phyloP scores from a whole-genome alignment of 2,113 vertebrate genomes.

The Lonchura striata region DNA sequence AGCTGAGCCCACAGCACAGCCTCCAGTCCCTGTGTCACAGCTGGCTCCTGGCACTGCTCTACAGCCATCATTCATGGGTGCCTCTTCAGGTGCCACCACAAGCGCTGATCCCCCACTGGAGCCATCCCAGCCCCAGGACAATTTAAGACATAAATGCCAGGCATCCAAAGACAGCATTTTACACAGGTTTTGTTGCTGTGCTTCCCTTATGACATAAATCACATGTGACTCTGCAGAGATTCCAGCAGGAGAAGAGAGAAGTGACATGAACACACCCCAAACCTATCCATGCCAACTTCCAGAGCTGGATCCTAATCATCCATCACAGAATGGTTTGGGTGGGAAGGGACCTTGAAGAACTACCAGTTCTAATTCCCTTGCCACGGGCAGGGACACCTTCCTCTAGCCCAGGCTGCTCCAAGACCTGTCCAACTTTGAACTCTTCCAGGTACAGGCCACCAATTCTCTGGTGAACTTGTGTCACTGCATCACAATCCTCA shows the following conservation, averaged over 20 bases:
- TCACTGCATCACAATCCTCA: neutral
- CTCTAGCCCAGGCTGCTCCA: fast-evolving
- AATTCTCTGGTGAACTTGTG: neutral
- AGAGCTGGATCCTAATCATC: neutral
- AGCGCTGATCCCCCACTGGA: fast-evolving
- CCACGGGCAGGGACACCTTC: neutral
- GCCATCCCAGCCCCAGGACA: neutral
- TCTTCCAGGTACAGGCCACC: fast-evolving
- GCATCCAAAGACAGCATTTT: neutral
- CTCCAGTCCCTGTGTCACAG: neutral
- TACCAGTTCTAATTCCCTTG: neutral
- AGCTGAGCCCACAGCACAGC: neutral
- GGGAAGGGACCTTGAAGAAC: neutral
- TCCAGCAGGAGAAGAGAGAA: neutral
- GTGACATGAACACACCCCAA: neutral
- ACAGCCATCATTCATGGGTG: fast-evolving
- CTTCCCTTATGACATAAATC: neutral
- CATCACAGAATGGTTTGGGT: neutral
- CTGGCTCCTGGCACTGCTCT: neutral
- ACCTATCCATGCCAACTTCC: neutral
- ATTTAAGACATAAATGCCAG: neutral
- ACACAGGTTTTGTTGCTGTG: neutral
- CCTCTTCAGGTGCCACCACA: neutral
- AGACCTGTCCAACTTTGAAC: neutral
- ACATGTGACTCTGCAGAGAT: neutral